Base-by-base conservation (phyloP, 1,140 invertebrate genomes). In the Drosophila paulistorum region DNA sequence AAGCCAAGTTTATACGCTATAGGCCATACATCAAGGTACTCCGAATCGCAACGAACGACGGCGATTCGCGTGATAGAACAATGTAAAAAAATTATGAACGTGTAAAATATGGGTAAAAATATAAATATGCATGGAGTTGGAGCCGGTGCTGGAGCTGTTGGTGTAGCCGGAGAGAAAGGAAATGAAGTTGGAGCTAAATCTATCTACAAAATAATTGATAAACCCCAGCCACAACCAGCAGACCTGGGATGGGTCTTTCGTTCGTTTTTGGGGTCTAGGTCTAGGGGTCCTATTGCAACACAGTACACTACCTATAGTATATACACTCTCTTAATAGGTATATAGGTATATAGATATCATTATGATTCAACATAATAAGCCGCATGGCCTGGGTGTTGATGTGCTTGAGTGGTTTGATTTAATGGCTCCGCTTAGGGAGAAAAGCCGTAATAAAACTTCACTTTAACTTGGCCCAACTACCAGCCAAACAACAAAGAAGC, bases 1-100 rank as follows among this genome's bases (percentile, higher is more conserved):
- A 75, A 75, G 57, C 73, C 20, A 23, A 17, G 39, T 57, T 39
- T 74, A 72, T 69, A 51, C 45, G 45, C 45, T 79, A 74, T 79
- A 68, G 69, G 73, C 74, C 74, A 81, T 81, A 74, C 71, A 78
- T 82, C 62, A 74, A 68, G 76, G 67, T 66, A 79, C 74, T 68
- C 65, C 51, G 57, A 61, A 69, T 73, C 61, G 60, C 33, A 54
- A 60, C 71, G 75, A 72, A 72, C 74, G 39, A 62, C 54, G 37
- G 69, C 79, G 82, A 85, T 85, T 85, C 82, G 82, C 82, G 82
- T 85, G 82, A 85, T 85, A 85, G 82, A 89, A 87, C 84, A 87
- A 89, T 84, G 80, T 87, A 70, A 89, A 51, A 51, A 89, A 87
- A 89, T 80, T 78, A 87, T 83, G 73, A 89, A 87, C 77, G 84